A percentile compares a stretch with the other conserved stretches of the same genome.
phyloP scores from a whole-genome alignment of 2,113 vertebrate species.

The Rattus rattus region DNA sequence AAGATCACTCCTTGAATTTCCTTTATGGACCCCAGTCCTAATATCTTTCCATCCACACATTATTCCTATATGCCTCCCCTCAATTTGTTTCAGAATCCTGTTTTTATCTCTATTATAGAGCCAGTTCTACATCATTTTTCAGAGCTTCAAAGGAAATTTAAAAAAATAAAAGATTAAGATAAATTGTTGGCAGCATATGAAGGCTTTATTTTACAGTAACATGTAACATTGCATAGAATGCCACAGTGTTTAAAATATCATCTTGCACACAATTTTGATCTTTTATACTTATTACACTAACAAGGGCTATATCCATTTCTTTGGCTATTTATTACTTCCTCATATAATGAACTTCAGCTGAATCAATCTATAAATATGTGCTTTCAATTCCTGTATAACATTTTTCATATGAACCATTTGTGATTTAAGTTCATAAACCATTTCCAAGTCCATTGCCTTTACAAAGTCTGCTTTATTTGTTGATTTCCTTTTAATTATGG shows the following conservation, averaged over 20 bases:
- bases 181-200: constrained; percentile 30
- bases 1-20: not conserved
- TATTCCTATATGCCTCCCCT: not conserved
- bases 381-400: constrained; percentile 1
- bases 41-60: not conserved
- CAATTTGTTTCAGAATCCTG: not conserved
- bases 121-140: not conserved
- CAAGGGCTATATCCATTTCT: not conserved
- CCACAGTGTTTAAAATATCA: not conserved
- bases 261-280: not conserved
- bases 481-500: constrained; percentile 67
- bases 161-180: not conserved
- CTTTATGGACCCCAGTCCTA: not conserved
- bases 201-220: not conserved
- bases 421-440: constrained; percentile 3
- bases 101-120: not conserved
- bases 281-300: not conserved
- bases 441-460: constrained; percentile 45
- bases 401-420: constrained; percentile 19
- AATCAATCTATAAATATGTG: constrained; percentile 54
- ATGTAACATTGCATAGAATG: not conserved
- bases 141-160: not conserved
- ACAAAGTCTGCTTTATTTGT: not conserved
- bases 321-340: constrained; percentile 39
- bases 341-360: constrained; percentile 14